Conservation (phyloP, 2,888 invertebrate species). For the Zygogramma bicolorata region DNA sequence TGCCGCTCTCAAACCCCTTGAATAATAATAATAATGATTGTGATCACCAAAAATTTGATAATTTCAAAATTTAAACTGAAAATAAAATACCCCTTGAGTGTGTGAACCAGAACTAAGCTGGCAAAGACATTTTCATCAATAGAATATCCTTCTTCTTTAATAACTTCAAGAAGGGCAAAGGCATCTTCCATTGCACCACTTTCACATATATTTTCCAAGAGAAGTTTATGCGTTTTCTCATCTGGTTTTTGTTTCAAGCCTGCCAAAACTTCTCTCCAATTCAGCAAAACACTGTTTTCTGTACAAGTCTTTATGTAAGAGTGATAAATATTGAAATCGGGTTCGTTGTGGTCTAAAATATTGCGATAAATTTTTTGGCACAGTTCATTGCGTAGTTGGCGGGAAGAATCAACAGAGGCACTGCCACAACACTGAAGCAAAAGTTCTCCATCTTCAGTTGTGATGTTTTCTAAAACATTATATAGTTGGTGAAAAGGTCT, state of each 20-base stretch:
- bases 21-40: neutral
- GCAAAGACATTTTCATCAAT: slow-evolving; percentile 73
- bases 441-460: slow-evolving; percentile 67
- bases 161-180: slow-evolving; percentile 71
- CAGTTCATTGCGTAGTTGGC: slow-evolving; percentile 67
- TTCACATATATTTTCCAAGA: slow-evolving; percentile 72
- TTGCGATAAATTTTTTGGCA: slow-evolving; percentile 71
- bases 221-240: slow-evolving; percentile 70
- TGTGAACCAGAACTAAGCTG: slow-evolving; percentile 73
- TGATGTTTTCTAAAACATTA: slow-evolving; percentile 54
- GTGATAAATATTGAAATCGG: slow-evolving; percentile 70
- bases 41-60: neutral
- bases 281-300: slow-evolving; percentile 70
- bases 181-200: slow-evolving; percentile 72
- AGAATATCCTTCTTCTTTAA: slow-evolving; percentile 70
- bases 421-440: slow-evolving; percentile 72
- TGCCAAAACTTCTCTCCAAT: slow-evolving; percentile 67
- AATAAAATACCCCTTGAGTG: slow-evolving; percentile 68
- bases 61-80: slow-evolving; percentile 2
- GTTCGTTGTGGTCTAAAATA: slow-evolving; percentile 66
- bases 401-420: slow-evolving; percentile 69
- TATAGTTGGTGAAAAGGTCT: neutral
- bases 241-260: slow-evolving; percentile 69
- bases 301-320: slow-evolving; percentile 71
- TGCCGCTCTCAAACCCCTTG: slow-evolving; percentile 65